These are phyloP conservation scores for Manduca sexta DNA, from an alignment of 1,140 invertebrate species.

Conservation along the genomic window DNA sequence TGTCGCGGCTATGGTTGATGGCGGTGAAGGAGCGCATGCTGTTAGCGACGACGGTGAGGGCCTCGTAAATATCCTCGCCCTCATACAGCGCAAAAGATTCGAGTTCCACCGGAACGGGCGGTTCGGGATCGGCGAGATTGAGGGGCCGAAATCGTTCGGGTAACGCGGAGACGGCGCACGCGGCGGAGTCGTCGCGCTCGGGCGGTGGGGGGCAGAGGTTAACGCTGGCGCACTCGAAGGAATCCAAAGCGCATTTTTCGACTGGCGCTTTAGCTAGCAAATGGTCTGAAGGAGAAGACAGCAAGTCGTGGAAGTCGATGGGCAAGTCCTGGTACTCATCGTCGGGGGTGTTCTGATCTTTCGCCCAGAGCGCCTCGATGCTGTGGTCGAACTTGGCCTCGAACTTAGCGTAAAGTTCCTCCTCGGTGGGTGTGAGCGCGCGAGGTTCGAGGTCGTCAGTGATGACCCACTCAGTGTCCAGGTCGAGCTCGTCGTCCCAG, in stretches of 20 bases:
- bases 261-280: slow-evolving; percentile 54
- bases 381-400: slow-evolving; percentile 79
- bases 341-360: slow-evolving; percentile 61
- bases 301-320: slow-evolving; percentile 74
- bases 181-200: slow-evolving; percentile 33
- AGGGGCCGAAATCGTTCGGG: slow-evolving; percentile 58
- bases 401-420: slow-evolving; percentile 75
- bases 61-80: slow-evolving; percentile 50
- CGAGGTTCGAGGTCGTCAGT: slow-evolving; percentile 46
- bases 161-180: slow-evolving; percentile 44
- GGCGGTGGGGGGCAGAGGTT: slow-evolving; percentile 11
- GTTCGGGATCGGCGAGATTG: slow-evolving; percentile 39
- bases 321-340: slow-evolving; percentile 75
- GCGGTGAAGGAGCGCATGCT: slow-evolving; percentile 63
- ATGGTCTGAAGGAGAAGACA: slow-evolving; percentile 72
- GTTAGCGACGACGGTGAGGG: slow-evolving; percentile 46
- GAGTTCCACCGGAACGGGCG: slow-evolving; percentile 33
- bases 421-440: slow-evolving; percentile 60
- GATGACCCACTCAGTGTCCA: slow-evolving; percentile 55
- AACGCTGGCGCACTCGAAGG: slow-evolving; percentile 57
- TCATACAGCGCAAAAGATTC: slow-evolving; percentile 49
- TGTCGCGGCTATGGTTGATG: slow-evolving; percentile 75
- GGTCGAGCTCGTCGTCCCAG: slow-evolving; percentile 52
- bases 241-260: slow-evolving; percentile 52
- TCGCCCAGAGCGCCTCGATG: slow-evolving; percentile 78